Evolutionary conservation across 2,113 vertebrate genomes (phyloP).

Genomic region (Prunella fulvescens): DNA sequence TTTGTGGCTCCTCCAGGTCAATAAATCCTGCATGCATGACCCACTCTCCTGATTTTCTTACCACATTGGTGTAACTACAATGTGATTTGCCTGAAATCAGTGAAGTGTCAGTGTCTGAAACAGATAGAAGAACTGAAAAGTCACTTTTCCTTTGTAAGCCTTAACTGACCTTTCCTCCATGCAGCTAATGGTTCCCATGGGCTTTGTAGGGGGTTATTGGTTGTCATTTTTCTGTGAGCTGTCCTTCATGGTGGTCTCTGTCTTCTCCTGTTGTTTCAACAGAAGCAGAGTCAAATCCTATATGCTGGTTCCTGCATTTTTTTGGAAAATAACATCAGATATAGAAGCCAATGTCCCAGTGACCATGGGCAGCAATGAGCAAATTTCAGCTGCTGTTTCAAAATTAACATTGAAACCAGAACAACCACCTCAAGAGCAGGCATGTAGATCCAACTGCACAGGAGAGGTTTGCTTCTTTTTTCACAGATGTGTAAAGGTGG

Average conservation of each 20-base stretch:
- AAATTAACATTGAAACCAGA: not conserved
- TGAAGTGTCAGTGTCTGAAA: not conserved
- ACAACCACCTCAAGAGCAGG: not conserved
- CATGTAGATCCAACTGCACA: not conserved
- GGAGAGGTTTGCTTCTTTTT: not conserved
- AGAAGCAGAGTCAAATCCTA: not conserved
- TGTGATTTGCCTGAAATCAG: not conserved
- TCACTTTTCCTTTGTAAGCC: not conserved
- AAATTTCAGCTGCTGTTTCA: not conserved
- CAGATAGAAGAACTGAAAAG: not conserved
- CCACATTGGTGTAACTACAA: not conserved
- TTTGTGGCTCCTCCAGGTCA: not conserved
- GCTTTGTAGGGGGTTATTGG: not conserved
- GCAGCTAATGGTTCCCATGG: not conserved
- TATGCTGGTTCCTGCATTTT: not conserved
- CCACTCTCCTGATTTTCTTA: not conserved
- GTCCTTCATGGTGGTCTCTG: not conserved
- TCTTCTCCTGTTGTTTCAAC: not conserved
- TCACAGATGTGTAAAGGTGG: not conserved
- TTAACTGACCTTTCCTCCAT: not conserved
- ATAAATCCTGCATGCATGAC: not conserved
- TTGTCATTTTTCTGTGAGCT: not conserved
- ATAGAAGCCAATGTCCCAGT: not conserved
- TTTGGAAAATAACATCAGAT: not conserved
- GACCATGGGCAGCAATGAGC: not conserved